phyloP scores from a whole-genome alignment of 1,140 invertebrate genomes.

The Drosophila pectinifera region DNA sequence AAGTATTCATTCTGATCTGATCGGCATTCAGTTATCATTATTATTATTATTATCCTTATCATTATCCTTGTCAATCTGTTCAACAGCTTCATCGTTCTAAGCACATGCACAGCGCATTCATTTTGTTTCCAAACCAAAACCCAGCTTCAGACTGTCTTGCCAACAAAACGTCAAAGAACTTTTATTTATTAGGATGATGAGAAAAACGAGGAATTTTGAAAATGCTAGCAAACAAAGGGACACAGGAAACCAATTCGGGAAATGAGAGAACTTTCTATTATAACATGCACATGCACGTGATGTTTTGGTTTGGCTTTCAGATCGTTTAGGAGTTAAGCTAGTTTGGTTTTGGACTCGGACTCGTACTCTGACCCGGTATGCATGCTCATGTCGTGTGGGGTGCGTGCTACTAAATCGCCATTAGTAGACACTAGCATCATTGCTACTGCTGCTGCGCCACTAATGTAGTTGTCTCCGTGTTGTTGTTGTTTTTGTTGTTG shows the following conservation, averaged over 20 bases:
- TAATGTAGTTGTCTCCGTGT: constrained; percentile 26
- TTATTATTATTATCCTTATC: constrained; percentile 46
- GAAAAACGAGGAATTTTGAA: constrained; percentile 35
- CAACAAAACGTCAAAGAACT: constrained; percentile 28
- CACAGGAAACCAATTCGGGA: constrained; percentile 31
- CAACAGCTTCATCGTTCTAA: constrained; percentile 40
- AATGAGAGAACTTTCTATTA: constrained; percentile 30
- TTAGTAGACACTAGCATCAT: constrained; percentile 48
- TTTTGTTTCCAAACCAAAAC: constrained; percentile 48
- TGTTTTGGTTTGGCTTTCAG: constrained; percentile 47
- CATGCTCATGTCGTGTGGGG: constrained; percentile 29
- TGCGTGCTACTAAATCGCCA: constrained; percentile 46
- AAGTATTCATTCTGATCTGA: constrained; percentile 38
- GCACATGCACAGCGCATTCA: constrained; percentile 33
- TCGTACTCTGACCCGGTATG: background rate
- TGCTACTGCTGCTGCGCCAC: constrained; percentile 30
- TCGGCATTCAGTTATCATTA: constrained; percentile 34
- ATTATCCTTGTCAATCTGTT: constrained; percentile 63
- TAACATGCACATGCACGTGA: constrained; percentile 7
- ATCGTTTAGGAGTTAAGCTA: constrained; percentile 67
- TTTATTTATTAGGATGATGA: constrained; percentile 26
- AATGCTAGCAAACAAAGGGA: constrained; percentile 25
- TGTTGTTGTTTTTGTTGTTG: constrained; percentile 14
- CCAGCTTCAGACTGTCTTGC: constrained; percentile 31
- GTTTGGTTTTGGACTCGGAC: constrained; percentile 55